Percentiles rank a stretch among this genome's conserved stretches.
Conservation (phyloP, 2,113 vertebrate species). For the Leucosticte australis region DNA sequence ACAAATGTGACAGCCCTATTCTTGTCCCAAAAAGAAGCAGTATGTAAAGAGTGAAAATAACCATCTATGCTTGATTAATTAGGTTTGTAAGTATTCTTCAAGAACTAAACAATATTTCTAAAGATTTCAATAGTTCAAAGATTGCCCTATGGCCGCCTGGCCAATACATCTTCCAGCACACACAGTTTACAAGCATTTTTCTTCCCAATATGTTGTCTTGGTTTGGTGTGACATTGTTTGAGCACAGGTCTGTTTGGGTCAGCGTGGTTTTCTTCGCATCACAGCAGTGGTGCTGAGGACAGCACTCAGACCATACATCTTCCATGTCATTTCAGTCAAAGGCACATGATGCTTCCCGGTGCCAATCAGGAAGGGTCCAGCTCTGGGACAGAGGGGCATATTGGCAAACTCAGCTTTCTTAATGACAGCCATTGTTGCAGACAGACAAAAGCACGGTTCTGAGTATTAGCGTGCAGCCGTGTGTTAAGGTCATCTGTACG, state of each 20-base stretch:
- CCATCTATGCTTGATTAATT: conserved; percentile 86
- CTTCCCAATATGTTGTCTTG: conserved; percentile 84
- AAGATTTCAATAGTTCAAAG: conserved; percentile 86
- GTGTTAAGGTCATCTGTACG: conserved; percentile 73
- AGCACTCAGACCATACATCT: conserved; percentile 83
- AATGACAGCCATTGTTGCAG: conserved; percentile 81
- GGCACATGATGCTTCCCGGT: conserved; percentile 80
- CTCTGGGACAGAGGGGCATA: conserved; percentile 76
- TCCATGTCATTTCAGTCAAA: conserved; percentile 85
- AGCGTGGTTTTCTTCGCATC: conserved; percentile 79
- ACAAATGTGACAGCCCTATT: conserved; percentile 73
- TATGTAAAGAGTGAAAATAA: conserved; percentile 77
- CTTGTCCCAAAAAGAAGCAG: conserved; percentile 72
- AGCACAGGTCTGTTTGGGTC: conserved; percentile 80
- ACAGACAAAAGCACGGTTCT: conserved; percentile 79
- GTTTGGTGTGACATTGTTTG: conserved; percentile 85
- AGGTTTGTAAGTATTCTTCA: conserved; percentile 85
- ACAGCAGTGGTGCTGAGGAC: conserved; percentile 80
- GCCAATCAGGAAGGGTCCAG: conserved; percentile 76
- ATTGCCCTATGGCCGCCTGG: conserved; percentile 80
- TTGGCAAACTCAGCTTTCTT: conserved; percentile 78
- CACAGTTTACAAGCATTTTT: conserved; percentile 82
- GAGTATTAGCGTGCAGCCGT: conserved; percentile 78
- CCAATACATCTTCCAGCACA: conserved; percentile 83
- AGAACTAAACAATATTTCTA: conserved; percentile 84